A percentile compares a stretch with the other conserved stretches of the same genome.
Conservation (phyloP, 2,113 vertebrate genomes). For the Cololabis saira region DNA sequence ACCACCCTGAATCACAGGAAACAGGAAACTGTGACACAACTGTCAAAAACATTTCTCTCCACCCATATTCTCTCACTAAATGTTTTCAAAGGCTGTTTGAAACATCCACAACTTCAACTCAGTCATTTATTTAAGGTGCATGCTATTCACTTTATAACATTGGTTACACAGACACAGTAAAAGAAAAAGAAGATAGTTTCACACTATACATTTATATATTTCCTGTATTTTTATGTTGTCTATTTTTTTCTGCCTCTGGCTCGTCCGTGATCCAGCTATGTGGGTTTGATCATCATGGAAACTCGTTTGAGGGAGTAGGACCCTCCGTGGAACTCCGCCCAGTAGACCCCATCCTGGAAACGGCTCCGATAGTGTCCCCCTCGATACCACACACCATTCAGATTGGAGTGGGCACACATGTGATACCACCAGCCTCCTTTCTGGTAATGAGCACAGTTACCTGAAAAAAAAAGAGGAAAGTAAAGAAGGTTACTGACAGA, state of each 20-base stretch:
- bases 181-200: not conserved
- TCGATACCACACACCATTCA: conserved; percentile 91
- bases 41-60: not conserved
- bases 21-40: not conserved
- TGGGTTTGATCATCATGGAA: conserved; percentile 88
- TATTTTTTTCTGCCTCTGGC: not conserved
- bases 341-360: conserved; percentile 92
- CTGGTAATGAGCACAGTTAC: conserved; percentile 92
- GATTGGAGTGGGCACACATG: conserved; percentile 92
- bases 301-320: conserved; percentile 90
- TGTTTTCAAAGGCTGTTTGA: too few relatives aligned
- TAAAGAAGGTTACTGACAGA: not conserved
- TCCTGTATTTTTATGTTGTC: not conserved
- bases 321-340: conserved; percentile 90
- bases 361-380: conserved; percentile 91
- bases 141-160: too few relatives aligned
- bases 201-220: not conserved
- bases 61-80: not conserved
- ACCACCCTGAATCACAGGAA: conserved; percentile 47
- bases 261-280: conserved; percentile 1
- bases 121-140: not conserved
- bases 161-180: not conserved
- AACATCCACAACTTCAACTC: not conserved
- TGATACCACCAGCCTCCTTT: conserved; percentile 96
- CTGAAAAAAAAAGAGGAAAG: conserved; percentile 63